Evolutionary conservation across 2,888 invertebrate species (phyloP), one percentile per base, ranked within the genome.

Genomic region (Heliconius erato): DNA sequence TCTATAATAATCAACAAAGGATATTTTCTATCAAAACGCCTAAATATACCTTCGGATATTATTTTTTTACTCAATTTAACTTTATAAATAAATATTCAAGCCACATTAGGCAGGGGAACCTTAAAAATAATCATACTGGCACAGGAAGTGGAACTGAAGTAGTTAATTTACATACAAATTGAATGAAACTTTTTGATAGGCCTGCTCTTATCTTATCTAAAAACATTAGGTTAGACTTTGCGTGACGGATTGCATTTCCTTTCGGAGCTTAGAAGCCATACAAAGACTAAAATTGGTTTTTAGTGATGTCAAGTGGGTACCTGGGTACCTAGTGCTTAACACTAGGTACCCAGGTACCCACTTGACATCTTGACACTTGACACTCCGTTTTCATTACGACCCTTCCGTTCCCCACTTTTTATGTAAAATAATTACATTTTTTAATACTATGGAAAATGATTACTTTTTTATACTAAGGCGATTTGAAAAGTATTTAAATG

Each of bases 141-240:
- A 44, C 72, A 72, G 76, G 63, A 35, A 74, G 32, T 74, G 32
- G 32, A 54, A 59, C 32, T 6, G 12, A 32, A 76, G 32, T 59
- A 63, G 59, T 35, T 76, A 63, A 76, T 76, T 76, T 76, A 35
- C 76, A 74, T 74, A 74, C 74, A 74, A 74, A 74, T 74, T n/a
- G 74, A 59, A 32, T 74, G 74, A 74, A 74, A 74, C 74, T 59
- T 72, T 72, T 72, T 72, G 44, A 44, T 72, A 72, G 71, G 44
- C 14, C n/a, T 40, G 12, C 40, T 40, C 40, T 71, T 71, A 40
- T 44, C 44, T 72, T 72, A 72, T 72, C 71, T 72, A 26, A 16
- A 71, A 26, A 44, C 71, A 44, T 44, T 72, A 72, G 71, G 40
- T 11, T 72, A 14, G 5, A 23, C 44, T 71, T 44, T 72, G 44